phyloP scores from a whole-genome alignment of 2,797 vertebrate genomes.

The Tapera naevia region DNA sequence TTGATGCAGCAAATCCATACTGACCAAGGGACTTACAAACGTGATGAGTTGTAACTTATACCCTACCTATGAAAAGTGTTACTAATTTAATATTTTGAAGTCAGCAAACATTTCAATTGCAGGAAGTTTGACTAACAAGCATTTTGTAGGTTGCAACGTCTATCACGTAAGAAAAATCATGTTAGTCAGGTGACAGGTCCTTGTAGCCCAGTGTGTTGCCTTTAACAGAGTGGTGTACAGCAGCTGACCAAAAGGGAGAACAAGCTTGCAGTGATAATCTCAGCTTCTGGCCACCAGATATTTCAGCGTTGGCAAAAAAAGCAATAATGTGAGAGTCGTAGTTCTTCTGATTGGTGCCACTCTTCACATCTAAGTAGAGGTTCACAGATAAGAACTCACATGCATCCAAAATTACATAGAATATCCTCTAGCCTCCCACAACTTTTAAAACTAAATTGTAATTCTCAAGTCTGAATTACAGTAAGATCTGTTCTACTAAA shows the following conservation, averaged over 20 bases:
- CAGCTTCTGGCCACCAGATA: background rate
- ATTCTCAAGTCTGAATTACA: background rate
- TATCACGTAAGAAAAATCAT: background rate
- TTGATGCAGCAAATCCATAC: background rate
- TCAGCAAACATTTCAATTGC: background rate
- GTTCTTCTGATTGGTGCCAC: background rate
- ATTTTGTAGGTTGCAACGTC: background rate
- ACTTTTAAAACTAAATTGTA: background rate
- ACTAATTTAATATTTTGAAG: background rate
- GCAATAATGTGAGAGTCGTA: background rate
- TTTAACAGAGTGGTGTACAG: background rate
- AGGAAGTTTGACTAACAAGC: background rate
- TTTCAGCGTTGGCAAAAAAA: background rate
- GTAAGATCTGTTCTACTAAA: background rate
- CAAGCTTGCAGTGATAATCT: background rate
- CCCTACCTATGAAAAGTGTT: background rate
- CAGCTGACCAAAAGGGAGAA: background rate
- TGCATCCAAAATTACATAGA: background rate
- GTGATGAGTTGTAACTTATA: background rate
- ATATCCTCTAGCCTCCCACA: background rate
- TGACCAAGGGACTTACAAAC: background rate
- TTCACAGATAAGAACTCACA: background rate
- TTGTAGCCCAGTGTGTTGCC: background rate
- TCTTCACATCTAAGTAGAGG: background rate
- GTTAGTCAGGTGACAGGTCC: background rate